These are phyloP conservation scores for Neogobius melanostomus DNA, from an alignment of 2,113 vertebrate species.

Conservation along the genomic window DNA sequence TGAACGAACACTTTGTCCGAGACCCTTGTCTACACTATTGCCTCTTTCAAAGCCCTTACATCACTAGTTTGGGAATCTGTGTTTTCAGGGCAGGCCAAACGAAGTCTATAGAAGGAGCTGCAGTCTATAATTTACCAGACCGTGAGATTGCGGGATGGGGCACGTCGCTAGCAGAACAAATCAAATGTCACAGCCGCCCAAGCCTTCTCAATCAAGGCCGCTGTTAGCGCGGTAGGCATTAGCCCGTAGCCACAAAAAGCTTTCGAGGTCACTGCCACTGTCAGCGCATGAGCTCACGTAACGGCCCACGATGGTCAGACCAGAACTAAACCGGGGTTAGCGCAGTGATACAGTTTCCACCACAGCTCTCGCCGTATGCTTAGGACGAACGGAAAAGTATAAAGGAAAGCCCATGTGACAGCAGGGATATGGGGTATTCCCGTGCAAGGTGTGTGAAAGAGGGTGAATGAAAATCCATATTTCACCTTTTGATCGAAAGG, in stretches of 20 bases:
- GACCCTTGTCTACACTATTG: background rate
- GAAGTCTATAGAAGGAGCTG: slow-evolving; percentile 23
- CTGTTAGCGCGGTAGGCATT: slow-evolving; percentile 48
- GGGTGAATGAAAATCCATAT: background rate
- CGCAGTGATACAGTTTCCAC: slow-evolving; percentile 55
- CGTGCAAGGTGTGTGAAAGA: background rate
- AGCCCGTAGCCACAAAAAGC: slow-evolving; percentile 50
- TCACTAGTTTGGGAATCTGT: slow-evolving; percentile 19
- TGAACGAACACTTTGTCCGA: background rate
- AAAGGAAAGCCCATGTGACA: slow-evolving; percentile 36
- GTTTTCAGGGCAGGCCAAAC: slow-evolving; percentile 34
- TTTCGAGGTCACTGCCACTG: slow-evolving; percentile 57
- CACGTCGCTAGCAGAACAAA: slow-evolving; percentile 53
- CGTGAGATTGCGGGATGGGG: slow-evolving; percentile 43
- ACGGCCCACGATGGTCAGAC: slow-evolving; percentile 47
- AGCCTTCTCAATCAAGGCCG: slow-evolving; percentile 53
- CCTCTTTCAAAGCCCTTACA: slow-evolving; percentile 5
- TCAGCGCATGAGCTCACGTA: slow-evolving; percentile 37
- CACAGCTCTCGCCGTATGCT: slow-evolving; percentile 36
- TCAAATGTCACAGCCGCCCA: slow-evolving; percentile 55
- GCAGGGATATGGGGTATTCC: slow-evolving; percentile 9
- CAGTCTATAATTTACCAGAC: slow-evolving; percentile 56
- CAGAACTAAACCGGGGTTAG: slow-evolving; percentile 53
- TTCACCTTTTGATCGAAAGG: background rate
- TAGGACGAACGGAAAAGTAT: slow-evolving; percentile 14